phyloP scores from a whole-genome alignment of 92 coral and sea anemone genomes.

The Actinostola sp. region DNA sequence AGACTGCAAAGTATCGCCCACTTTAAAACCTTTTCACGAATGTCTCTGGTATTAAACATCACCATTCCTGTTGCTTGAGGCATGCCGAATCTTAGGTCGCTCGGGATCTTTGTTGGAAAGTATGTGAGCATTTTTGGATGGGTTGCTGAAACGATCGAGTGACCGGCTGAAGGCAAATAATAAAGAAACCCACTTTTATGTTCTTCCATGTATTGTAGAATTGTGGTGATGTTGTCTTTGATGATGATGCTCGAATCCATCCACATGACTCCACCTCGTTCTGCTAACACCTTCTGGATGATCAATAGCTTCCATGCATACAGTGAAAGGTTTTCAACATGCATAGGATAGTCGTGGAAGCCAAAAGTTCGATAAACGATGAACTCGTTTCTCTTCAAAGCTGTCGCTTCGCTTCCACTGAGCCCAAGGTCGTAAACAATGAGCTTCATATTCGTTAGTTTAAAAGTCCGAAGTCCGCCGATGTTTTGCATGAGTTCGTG shows the following conservation, averaged over 20 bases:
- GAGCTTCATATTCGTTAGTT: slow-evolving; percentile 20
- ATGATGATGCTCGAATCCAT: slow-evolving; percentile 39
- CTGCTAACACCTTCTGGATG: slow-evolving; percentile 30
- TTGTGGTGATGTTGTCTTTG: not conserved
- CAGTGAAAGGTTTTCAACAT: slow-evolving; percentile 17
- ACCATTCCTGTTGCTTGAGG: slow-evolving; percentile 39
- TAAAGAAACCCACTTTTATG: slow-evolving; percentile 21
- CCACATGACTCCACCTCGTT: slow-evolving; percentile 53
- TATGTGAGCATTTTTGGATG: slow-evolving; percentile 42
- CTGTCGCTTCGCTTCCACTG: not conserved
- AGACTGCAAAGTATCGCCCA: slow-evolving; percentile 53
- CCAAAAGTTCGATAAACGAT: slow-evolving; percentile 47
- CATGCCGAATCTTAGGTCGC: not conserved
- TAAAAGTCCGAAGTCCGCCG: slow-evolving; percentile 2
- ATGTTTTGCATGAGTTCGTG: slow-evolving; percentile 34
- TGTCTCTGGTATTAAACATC: slow-evolving; percentile 31
- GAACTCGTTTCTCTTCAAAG: slow-evolving; percentile 2
- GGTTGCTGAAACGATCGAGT: slow-evolving; percentile 28
- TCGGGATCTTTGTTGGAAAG: slow-evolving; percentile 30
- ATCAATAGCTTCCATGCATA: slow-evolving; percentile 58
- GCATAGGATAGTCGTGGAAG: slow-evolving; percentile 33
- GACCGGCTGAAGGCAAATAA: slow-evolving; percentile 8
- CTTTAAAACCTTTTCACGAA: slow-evolving; percentile 30
- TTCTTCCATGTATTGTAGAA: slow-evolving; percentile 33
- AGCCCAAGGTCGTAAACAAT: slow-evolving; percentile 60